phyloP scores from a whole-genome alignment of 2,797 vertebrate species.

The Melanotaenia nigrans region DNA sequence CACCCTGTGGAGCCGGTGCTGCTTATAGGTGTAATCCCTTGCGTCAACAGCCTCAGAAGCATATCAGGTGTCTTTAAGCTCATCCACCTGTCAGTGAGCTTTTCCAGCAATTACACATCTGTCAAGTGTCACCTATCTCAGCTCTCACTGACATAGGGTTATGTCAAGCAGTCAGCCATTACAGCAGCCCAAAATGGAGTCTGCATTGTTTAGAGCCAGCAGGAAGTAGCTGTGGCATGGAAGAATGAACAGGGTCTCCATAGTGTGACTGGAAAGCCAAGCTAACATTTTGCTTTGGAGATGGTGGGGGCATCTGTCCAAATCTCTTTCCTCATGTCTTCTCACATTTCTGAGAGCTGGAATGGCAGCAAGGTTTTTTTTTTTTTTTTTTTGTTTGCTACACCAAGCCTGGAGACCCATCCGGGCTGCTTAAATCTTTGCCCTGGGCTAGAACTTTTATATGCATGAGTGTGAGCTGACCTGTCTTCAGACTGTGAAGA shows the following conservation, averaged over 20 bases:
- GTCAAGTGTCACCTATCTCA: constrained; percentile 85
- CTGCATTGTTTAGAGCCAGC: constrained; percentile 81
- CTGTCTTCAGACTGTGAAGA: constrained; percentile 63
- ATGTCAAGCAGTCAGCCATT: constrained; percentile 86
- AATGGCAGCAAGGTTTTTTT: constrained; percentile 51
- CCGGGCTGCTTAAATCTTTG: constrained; percentile 66
- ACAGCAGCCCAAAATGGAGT: constrained; percentile 77
- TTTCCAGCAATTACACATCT: constrained; percentile 86
- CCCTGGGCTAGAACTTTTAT: constrained; percentile 67
- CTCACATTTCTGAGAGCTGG: constrained; percentile 68
- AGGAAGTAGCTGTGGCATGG: constrained; percentile 77
- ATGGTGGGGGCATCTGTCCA: constrained; percentile 33
- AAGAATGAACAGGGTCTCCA: constrained; percentile 78
- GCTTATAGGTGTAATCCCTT: constrained; percentile 75
- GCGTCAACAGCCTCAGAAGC: constrained; percentile 72
- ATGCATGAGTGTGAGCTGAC: constrained; percentile 74
- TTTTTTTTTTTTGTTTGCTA: constrained; percentile 33
- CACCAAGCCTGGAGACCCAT: constrained; percentile 54
- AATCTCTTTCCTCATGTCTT: constrained; percentile 53
- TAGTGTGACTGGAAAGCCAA: constrained; percentile 70
- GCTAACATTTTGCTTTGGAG: constrained; percentile 62
- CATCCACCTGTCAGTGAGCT: constrained; percentile 82
- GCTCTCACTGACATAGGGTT: constrained; percentile 80
- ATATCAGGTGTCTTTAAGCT: constrained; percentile 83
- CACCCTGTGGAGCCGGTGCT: constrained; percentile 55